phyloP scores from a whole-genome alignment of 2,797 vertebrate genomes.

The Anguilla marmorata region DNA sequence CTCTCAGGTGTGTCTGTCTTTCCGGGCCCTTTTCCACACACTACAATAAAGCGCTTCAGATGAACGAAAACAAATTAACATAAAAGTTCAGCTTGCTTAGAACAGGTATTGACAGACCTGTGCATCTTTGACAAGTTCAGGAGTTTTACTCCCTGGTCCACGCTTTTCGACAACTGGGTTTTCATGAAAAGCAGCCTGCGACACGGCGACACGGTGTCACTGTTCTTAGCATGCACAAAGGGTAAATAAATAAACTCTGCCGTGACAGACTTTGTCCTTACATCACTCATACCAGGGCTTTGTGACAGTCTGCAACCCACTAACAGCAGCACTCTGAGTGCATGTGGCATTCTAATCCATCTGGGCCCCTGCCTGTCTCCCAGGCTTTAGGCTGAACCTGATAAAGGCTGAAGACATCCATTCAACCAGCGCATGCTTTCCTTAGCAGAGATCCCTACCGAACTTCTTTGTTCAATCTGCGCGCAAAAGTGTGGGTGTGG shows the following conservation, averaged over 20 bases:
- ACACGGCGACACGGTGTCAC: background rate
- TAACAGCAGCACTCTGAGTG: background rate
- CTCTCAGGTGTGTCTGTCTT: background rate
- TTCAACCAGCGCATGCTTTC: background rate
- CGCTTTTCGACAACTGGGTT: background rate
- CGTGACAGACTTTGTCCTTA: background rate
- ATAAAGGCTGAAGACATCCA: conserved; percentile 13
- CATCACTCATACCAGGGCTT: background rate
- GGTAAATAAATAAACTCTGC: background rate
- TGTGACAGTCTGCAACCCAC: background rate
- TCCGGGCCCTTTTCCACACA: background rate
- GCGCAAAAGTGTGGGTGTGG: background rate
- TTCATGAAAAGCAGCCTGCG: background rate
- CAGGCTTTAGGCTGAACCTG: background rate
- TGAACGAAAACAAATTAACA: background rate
- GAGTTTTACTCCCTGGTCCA: background rate
- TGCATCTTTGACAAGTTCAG: background rate
- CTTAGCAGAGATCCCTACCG: conserved; percentile 5
- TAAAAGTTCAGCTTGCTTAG: background rate
- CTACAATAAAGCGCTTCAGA: background rate
- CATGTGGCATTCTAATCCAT: background rate
- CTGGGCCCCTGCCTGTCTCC: background rate
- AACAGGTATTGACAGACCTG: background rate
- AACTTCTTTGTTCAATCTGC: background rate
- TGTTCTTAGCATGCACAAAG: background rate